Evolutionary conservation across 2,113 vertebrate species (phyloP), one percentile per base, ranked within the genome.

Genomic region (Psophia crepitans): DNA sequence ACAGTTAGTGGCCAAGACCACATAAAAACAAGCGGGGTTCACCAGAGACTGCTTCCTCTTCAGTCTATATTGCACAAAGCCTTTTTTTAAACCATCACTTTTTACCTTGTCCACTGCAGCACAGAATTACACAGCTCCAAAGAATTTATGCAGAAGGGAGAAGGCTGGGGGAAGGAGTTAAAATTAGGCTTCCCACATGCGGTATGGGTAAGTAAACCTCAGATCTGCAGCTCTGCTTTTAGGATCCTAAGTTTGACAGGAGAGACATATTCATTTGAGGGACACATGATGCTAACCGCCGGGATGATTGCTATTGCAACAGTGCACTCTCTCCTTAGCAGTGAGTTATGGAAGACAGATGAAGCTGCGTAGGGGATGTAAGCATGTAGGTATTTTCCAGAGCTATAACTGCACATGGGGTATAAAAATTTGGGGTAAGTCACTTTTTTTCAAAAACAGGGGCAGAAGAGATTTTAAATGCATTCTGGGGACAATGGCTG

Each of bases 151-250:
- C 49, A 84, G 76, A 93, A 84, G 24, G 32, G 41, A 73, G 81
- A 86, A 84, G 19, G n/a, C 61, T 23, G 2, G 15, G 41, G 56
- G 57, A 86, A 89, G 68, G 57, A 95, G 53, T 73, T 95, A 96
- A 94, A 79, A 89, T 94, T 92, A 94, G 92, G 73, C 65, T 94
- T 92, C 65, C 76, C 76, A 82, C 61, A 78, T 51, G 58, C 4
- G 17, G 64, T 61, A 26, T 30, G 74, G 65, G 21, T 88, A 88
- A 91, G 87, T 4, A 83, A 94, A 57, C 69, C 84, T 94, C 77
- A 64, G 65, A 81, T 92, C 35, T 89, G 54, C 33, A 91, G 74
- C 87, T 92, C 80, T 69, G 77, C 48, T 82, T 93, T 93, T 77
- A 74, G 71, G 91, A 43, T 91, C 58, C 21, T 12, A 51, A 76